A percentile compares a stretch with the other conserved stretches of the same genome.
These are phyloP conservation scores for Heliconius eleuchia DNA, from an alignment of 1,140 invertebrate genomes.

Conservation along the genomic window DNA sequence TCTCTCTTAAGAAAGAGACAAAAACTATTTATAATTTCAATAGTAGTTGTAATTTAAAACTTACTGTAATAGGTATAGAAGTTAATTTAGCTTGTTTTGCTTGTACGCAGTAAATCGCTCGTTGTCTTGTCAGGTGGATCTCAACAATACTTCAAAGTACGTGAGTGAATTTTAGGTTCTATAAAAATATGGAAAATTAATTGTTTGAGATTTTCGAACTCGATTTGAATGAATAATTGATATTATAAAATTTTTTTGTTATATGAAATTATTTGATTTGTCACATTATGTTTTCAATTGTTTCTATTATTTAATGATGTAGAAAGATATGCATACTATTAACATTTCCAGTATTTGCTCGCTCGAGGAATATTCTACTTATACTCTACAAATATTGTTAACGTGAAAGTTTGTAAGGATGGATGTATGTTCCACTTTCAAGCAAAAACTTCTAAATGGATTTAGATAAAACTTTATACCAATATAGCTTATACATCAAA, in stretches of 20 bases:
- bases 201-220: constrained; percentile 37
- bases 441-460: too few species aligned
- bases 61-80: constrained; percentile 20
- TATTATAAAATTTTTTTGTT: neutral
- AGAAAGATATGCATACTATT: too few species aligned
- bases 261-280: neutral
- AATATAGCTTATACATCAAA: too few species aligned
- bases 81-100: constrained; percentile 11
- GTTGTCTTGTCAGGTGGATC: constrained; percentile 62
- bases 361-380: too few species aligned
- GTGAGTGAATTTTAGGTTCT: constrained; percentile 60
- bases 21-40: constrained; percentile 24
- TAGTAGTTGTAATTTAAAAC: constrained; percentile 9
- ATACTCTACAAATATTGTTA: too few species aligned
- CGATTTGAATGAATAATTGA: constrained; percentile 30
- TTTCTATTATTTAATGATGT: too few species aligned
- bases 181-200: constrained; percentile 40
- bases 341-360: too few species aligned
- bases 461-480: too few species aligned
- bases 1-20: neutral
- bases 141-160: constrained; percentile 62
- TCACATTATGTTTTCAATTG: too few species aligned
- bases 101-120: constrained; percentile 61
- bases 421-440: too few species aligned
- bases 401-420: too few species aligned